Evolutionary conservation across 2,888 invertebrate species (phyloP), one percentile per base, ranked within the genome.

Genomic region (Griposia aprilina): DNA sequence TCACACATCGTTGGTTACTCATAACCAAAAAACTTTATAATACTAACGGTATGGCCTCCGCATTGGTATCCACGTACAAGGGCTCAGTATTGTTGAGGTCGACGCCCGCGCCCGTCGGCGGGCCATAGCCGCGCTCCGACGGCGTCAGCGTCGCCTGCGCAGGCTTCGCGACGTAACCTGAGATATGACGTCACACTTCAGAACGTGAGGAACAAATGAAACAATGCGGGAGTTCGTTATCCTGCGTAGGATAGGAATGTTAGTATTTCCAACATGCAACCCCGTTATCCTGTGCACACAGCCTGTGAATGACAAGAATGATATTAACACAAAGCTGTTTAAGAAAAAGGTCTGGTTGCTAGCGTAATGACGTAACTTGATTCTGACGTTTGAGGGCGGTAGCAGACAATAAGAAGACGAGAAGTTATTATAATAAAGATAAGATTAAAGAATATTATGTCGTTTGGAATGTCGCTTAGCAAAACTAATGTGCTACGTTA

Each of bases 31-130:
- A 30, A 30, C 41, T 63, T 63, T 13, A 3, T 57, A 50, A 82
- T 86, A 98, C 98, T 98, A 95, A 99, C 98, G 98, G 98, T 91
- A 98, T 97, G 76, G 98, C 98, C 93, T 98, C 98, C 50, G 98
- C 98, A 91, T 98, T 98, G 74, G 99, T 99, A 92, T 99, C 98
- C 90, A 99, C 98, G 94, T 98, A 99, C 79, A 99, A 96, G 11
- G 98, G 98, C 95, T 99, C 98, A 88, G 98, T 97, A 90, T 97
- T 97, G 91, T 97, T 97, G 88, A 97, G 97, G 87, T 97, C 97
- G 77, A 94, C 93, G 74, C 95, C 95, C 59, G 92, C 89, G 2
- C 93, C 93, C 11, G 94, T 90, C 26, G 96, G 96, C 52, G 96
- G 96, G 0, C 96, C 96, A 91, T 96, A 96, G 65, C 96, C 96